Evolutionary conservation across 2,797 vertebrate genomes (phyloP).

Genomic region (Gallirallus australis): DNA sequence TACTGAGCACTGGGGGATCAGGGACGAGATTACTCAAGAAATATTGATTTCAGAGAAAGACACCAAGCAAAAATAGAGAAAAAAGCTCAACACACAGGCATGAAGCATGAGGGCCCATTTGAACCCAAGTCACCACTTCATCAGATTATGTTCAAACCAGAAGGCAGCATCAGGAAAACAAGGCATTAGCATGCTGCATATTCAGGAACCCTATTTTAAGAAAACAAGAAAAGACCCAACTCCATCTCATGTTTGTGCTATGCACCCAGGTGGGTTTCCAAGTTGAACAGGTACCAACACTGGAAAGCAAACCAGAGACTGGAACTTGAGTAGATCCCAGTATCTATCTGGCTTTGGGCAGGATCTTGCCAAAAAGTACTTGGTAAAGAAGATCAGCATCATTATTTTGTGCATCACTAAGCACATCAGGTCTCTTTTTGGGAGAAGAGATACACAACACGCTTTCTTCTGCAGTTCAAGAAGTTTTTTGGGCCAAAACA

Average conservation of each 20-base stretch:
- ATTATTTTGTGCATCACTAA: neutral
- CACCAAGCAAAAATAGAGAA: neutral
- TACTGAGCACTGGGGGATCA: neutral
- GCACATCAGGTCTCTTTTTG: neutral
- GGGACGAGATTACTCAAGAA: neutral
- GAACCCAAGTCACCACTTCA: neutral
- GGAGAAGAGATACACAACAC: neutral
- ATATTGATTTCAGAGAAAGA: neutral
- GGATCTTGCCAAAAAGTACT: neutral
- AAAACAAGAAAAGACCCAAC: neutral
- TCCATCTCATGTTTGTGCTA: neutral
- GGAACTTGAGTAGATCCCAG: neutral
- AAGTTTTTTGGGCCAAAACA: neutral
- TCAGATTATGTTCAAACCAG: neutral
- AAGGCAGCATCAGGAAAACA: neutral
- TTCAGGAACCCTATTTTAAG: neutral
- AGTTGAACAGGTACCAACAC: neutral
- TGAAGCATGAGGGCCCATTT: neutral
- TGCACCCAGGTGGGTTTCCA: neutral
- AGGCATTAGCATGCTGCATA: neutral
- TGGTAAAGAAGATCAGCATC: neutral
- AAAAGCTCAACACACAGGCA: neutral
- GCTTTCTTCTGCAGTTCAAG: neutral
- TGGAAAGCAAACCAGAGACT: neutral
- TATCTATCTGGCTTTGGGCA: neutral